A percentile compares a stretch with the other conserved stretches of the same genome.
These are phyloP conservation scores for Melospiza georgiana DNA, from an alignment of 2,113 vertebrate genomes.

Conservation along the genomic window DNA sequence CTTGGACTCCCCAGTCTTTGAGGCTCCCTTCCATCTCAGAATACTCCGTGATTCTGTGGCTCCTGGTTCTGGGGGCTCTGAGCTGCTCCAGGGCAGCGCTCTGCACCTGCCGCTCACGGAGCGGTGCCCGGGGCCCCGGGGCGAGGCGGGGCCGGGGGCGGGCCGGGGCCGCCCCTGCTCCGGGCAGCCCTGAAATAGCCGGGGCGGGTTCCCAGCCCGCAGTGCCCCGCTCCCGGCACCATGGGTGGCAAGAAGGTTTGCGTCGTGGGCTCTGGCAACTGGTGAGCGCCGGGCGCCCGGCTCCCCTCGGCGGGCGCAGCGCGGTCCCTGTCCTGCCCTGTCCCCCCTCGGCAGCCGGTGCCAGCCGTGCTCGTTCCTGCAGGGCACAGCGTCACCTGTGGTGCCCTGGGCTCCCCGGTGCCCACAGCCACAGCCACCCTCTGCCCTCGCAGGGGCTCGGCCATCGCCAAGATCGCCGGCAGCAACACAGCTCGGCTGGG, in stretches of 20 bases:
- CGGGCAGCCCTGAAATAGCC: background rate
- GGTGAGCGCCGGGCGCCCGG: constrained; percentile 74
- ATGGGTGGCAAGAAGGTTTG: constrained; percentile 85
- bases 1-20: fast-evolving
- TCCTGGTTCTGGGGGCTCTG: background rate
- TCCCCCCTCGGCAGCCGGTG: background rate
- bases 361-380: background rate
- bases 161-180: background rate
- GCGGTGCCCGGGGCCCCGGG: background rate
- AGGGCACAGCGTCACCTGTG: background rate
- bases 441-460: constrained; percentile 85
- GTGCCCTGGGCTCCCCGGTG: background rate
- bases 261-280: constrained; percentile 95
- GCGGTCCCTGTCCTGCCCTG: background rate
- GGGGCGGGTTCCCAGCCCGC: fast-evolving
- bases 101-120: background rate
- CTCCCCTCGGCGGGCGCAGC: background rate
- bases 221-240: background rate
- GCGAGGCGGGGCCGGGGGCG: background rate
- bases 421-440: background rate
- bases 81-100: background rate
- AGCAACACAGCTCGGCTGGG: constrained; percentile 82
- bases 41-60: background rate
- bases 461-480: constrained; percentile 94
- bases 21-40: background rate